Base-by-base conservation (phyloP, 2,113 vertebrate genomes). In the Dasypus novemcinctus region DNA sequence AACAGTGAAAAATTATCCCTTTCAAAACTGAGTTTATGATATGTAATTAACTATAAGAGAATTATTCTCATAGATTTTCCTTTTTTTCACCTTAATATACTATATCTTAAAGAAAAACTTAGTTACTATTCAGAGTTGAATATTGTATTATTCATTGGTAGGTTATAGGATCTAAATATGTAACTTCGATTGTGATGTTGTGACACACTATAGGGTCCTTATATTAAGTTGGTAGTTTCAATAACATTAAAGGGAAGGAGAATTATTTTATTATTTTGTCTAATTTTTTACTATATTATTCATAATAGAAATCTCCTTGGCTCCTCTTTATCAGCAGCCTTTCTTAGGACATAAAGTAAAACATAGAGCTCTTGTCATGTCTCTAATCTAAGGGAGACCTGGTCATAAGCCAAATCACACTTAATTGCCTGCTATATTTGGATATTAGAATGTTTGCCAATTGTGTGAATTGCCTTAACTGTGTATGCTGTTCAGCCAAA, bases 381-480 rank as follows among this genome's bases (percentile, higher is more conserved):
- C 38, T 29, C 43, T 87, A 92, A 94, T 95, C 71, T 94, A 76
- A 93, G 61, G 66, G 80, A 96, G 96, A 84, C 71, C 52, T 80
- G 7, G 4, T 91, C n/a, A 78, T 63, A 79, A 85, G 49, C 72
- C 91, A 97, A 92, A 74, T 94, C 88, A 94, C 41, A n/a, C 81
- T 79, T 36, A 94, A 95, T 12, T 81, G 81, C 31, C 36, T 95
- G 27, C 94, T 97, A 91, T 85, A 95, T 97, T 97, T 85, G 49
- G 84, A 81, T 92, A n/a, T 94, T 85, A 82, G 43, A 61, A 80
- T 81, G 18, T 81, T 96, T 92, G 85, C 71, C 85, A 97, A 95
- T 71, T 78, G 23, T 69, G 36, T 94, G 72, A 78, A 66, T 93
- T 88, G 5, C 49, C 38, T 84, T 87, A 36, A 90, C 57, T 90